phyloP scores from a whole-genome alignment of 2,113 vertebrate genomes.

The Lepisosteus oculatus region DNA sequence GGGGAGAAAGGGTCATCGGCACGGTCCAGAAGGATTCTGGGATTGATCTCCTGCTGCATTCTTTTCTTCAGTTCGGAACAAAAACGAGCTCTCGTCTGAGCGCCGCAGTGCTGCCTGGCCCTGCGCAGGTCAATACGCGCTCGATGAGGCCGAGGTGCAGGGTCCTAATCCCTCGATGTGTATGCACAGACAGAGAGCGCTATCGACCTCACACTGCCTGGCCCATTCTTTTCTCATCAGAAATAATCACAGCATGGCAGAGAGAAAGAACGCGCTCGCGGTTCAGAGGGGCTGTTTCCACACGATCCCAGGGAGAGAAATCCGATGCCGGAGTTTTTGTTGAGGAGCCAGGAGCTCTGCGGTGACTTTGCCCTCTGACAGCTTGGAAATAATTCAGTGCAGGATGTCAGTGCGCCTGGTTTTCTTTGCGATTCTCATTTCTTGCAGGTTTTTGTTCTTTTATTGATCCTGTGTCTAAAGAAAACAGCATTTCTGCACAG shows the following conservation, averaged over 20 bases:
- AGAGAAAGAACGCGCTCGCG: neutral
- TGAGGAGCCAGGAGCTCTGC: neutral
- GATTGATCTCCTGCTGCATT: no score
- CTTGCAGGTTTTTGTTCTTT: no score
- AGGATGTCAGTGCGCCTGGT: no score
- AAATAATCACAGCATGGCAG: neutral
- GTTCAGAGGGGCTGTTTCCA: neutral
- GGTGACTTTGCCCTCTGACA: no score
- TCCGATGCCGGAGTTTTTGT: neutral
- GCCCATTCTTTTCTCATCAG: constrained; percentile 1
- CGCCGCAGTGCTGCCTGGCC: neutral
- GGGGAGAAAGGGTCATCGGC: no score
- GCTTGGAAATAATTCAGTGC: no score
- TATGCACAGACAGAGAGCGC: neutral
- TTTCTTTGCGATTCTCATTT: no score
- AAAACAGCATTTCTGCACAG: no score
- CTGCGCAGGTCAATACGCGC: neutral
- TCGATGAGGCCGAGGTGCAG: neutral
- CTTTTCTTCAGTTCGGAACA: no score
- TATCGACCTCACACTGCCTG: neutral
- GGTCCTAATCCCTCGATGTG: neutral
- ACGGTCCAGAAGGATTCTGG: no score
- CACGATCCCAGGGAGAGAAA: neutral
- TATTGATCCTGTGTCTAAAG: no score
- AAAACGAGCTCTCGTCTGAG: neutral